Conservation (phyloP, 2,797 vertebrate species). For the Sandelia bainsii region DNA sequence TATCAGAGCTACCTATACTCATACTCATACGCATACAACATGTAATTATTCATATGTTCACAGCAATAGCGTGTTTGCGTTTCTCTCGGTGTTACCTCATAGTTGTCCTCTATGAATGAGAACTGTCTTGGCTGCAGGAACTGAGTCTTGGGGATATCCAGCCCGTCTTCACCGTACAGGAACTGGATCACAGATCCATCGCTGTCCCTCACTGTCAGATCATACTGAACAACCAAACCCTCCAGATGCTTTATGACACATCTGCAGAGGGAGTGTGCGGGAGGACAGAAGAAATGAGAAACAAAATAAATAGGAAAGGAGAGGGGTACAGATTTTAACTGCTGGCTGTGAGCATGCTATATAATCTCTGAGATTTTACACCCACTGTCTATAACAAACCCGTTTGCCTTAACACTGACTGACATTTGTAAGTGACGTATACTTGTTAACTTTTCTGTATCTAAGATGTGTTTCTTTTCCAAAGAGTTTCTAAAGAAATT, state of each 20-base stretch:
- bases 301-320: neutral
- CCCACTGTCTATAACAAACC: too few relatives aligned
- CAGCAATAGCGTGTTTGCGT: neutral
- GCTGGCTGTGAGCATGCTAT: too few relatives aligned
- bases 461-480: too few relatives aligned
- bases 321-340: too few relatives aligned
- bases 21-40: too few relatives aligned
- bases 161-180: conserved; percentile 95
- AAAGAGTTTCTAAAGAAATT: too few relatives aligned
- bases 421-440: too few relatives aligned
- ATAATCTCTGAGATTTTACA: too few relatives aligned
- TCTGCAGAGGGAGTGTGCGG: conserved; percentile 67
- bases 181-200: conserved; percentile 98
- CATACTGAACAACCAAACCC: conserved; percentile 96
- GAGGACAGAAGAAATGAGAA: neutral
- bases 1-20: too few relatives aligned
- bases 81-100: conserved; percentile 85
- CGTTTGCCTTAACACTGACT: too few relatives aligned
- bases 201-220: conserved; percentile 95
- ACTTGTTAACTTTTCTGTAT: too few relatives aligned
- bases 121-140: conserved; percentile 93
- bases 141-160: conserved; percentile 95
- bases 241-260: conserved; percentile 98
- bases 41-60: neutral
- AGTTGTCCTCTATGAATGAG: conserved; percentile 94